Base-by-base conservation (phyloP, 2,113 vertebrate species). In the Xenus cinereus region DNA sequence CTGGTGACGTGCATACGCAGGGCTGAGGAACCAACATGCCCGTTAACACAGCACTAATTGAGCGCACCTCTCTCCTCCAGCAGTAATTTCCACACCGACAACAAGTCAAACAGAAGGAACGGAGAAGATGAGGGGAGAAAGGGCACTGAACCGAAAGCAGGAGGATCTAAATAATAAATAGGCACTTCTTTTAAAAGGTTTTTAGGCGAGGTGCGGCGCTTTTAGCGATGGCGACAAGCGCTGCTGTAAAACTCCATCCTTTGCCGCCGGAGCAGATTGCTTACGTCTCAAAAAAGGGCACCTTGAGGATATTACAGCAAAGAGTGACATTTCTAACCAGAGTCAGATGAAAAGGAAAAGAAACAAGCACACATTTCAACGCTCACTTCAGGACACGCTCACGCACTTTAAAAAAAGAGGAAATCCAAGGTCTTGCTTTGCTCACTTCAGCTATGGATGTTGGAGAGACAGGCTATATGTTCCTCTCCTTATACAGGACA, bases 91-190 rank as follows among this genome's bases (percentile, higher is more conserved):
- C 93, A 77, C 46, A 23, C 59, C 22, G 82, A 5, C 12, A 76
- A 5, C 12, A 76, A 72, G 35, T 87, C 67, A 91, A 79, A 91
- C 0, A 5, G 76, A 80, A 95, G 43, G 90, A 84, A 94, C 2
- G 1, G 22, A 92, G 71, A 81, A 64, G 35, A 39, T 0, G 0
- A 16, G 17, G 28, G 26, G 21, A 17, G 32, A 87, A 73, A 76
- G 27, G 56, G 75, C 71, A 74, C 46, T 71, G 62, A 91, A 81
- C 75, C 71, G 35, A 73, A 66, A 69, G 54, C 59, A 59, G 1
- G 4, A 27, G 26, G 51, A 80, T 75, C 43, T 90, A 95, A 90
- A 90, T 93, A 90, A 92, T 93, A 93, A 84, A 94, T 53, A 81
- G 66, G 37, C 54, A 71, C 45, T 17, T 45, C 18, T 0, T 4